These are phyloP conservation scores for Strigamia maritima DNA, from an alignment of 2,888 invertebrate species.

Conservation along the genomic window DNA sequence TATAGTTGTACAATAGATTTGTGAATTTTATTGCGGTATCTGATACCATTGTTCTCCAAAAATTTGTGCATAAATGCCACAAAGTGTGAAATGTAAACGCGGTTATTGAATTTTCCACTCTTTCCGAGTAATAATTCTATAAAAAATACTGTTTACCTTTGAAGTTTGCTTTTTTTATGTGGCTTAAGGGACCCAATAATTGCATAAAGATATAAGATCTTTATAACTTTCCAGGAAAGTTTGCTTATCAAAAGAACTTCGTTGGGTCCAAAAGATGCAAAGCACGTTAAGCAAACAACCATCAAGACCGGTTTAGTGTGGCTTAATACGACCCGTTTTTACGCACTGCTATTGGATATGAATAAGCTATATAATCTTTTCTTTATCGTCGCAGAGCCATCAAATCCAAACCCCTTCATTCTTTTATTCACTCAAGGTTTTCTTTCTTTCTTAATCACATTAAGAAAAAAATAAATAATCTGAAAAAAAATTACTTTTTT, in stretches of 20 bases:
- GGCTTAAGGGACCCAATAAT: background rate
- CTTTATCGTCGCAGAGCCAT: slow-evolving; percentile 1
- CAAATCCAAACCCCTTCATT: slow-evolving; percentile 1
- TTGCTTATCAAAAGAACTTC: background rate
- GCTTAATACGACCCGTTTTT: slow-evolving; percentile 1
- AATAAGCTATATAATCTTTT: background rate
- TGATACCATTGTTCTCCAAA: too few species aligned
- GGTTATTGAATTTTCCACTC: background rate
- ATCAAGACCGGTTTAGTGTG: background rate
- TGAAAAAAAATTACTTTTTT: too few species aligned
- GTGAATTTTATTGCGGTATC: too few species aligned
- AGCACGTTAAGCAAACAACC: slow-evolving; percentile 7
- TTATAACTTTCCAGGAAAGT: background rate
- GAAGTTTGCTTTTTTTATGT: background rate
- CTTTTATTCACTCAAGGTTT: background rate
- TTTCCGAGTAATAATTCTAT: background rate
- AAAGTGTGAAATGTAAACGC: too few species aligned
- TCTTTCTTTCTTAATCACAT: background rate
- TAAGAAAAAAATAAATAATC: too few species aligned
- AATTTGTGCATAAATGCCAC: too few species aligned
- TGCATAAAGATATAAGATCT: background rate
- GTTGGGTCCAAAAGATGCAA: background rate
- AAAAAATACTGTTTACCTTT: background rate
- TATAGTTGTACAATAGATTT: too few species aligned
- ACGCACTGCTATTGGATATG: background rate